Percentiles rank a stretch among this genome's conserved stretches.
Conservation (phyloP, 2,888 invertebrate genomes). For the Pristionchus mayeri region DNA sequence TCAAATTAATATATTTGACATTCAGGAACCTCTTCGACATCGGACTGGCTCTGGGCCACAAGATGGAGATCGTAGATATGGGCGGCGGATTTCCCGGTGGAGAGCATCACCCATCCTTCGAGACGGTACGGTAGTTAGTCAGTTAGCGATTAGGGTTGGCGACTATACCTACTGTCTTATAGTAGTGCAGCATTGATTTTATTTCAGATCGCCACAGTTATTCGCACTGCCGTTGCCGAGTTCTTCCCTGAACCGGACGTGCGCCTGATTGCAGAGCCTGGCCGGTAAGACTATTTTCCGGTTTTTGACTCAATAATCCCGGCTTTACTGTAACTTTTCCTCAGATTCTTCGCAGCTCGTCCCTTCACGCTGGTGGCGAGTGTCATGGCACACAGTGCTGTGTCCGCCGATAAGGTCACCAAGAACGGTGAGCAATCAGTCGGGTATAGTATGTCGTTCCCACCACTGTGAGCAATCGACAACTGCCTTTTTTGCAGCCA, state of each 20-base stretch:
- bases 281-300: slow-evolving; percentile 76
- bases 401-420: slow-evolving; percentile 57
- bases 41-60: slow-evolving; percentile 84
- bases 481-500: slow-evolving; percentile 27
- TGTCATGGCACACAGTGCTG: slow-evolving; percentile 76
- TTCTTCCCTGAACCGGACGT: slow-evolving; percentile 85
- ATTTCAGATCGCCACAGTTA: slow-evolving; percentile 83
- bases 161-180: too few relatives aligned
- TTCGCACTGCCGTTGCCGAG: slow-evolving; percentile 86
- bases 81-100: slow-evolving; percentile 90
- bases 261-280: slow-evolving; percentile 94
- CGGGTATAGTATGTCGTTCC: too few relatives aligned
- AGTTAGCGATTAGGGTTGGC: too few relatives aligned
- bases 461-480: too few relatives aligned
- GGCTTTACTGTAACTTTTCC: background rate
- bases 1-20: too few relatives aligned
- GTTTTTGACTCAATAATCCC: background rate
- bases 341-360: slow-evolving; percentile 89
- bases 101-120: slow-evolving; percentile 80
- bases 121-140: slow-evolving; percentile 80
- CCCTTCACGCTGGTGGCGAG: slow-evolving; percentile 92
- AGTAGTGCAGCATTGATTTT: background rate
- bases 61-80: slow-evolving; percentile 87
- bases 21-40: slow-evolving; percentile 83
- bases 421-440: slow-evolving; percentile 52